Percentiles rank a stretch among this genome's conserved stretches.
Evolutionary conservation across 2,888 invertebrate genomes (phyloP).

Genomic region (Papilio protenor): DNA sequence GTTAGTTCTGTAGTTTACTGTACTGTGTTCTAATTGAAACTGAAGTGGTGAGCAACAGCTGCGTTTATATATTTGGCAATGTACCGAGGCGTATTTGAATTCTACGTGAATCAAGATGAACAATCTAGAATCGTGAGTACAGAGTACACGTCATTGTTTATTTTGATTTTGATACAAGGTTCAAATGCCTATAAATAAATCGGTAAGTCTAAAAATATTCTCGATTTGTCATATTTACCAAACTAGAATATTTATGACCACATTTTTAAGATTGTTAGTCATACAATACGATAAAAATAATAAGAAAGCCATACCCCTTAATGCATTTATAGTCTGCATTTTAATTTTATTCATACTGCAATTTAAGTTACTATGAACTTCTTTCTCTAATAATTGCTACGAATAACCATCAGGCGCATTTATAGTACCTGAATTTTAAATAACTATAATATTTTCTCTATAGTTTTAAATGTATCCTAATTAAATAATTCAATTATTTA

Average conservation of each 20-base stretch:
- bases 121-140: conserved; percentile 55
- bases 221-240: neutral
- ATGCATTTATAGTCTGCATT: neutral
- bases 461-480: neutral
- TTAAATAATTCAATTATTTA: neutral
- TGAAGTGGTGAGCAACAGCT: conserved; percentile 48
- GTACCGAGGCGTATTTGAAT: conserved; percentile 49
- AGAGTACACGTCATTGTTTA: conserved; percentile 31
- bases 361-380: too few species aligned
- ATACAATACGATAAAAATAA: neutral
- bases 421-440: neutral
- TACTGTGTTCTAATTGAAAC: conserved; percentile 50
- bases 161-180: conserved; percentile 33
- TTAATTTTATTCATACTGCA: neutral
- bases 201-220: neutral
- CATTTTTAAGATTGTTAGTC: neutral
- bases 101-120: conserved; percentile 52
- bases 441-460: neutral
- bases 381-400: neutral
- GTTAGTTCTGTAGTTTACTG: conserved; percentile 13
- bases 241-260: neutral
- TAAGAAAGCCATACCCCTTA: neutral
- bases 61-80: conserved; percentile 56
- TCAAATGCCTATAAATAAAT: conserved; percentile 28
- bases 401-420: neutral